Base-by-base conservation (phyloP, 2,113 vertebrate species). In the Phyllostomus discolor region DNA sequence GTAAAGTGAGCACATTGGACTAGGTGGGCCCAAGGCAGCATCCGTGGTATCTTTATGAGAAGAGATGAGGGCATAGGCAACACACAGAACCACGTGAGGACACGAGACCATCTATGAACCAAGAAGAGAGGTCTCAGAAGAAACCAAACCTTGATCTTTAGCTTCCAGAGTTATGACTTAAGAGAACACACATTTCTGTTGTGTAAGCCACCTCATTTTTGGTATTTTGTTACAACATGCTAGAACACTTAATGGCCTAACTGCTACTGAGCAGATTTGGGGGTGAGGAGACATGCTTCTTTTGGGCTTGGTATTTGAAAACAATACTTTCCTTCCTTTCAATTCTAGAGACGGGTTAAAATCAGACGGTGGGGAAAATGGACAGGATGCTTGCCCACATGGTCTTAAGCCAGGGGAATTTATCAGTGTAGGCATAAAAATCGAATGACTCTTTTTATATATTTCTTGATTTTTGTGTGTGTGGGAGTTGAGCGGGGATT, bases 271-370 rank as follows among this genome's bases (percentile, higher is more conserved):
- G 10, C 10, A 50, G 8, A 67, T 54, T 57, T 52, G 31, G 35
- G 33, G 33, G 7, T 33, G 6, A 76, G n/a, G 9, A 90, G 10
- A 7, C 72, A n/a, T 67, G 57, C 15, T 76, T 57, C 20, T 50
- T 75, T 78, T 84, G n/a, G 52, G 64, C 9, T 94, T 85, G 19
- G 81, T 9, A n/a, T 52, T 84, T 80, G n/a, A 88, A 92, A 96
- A 41, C 12, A 87, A 26, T 76, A 28, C 1, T 41, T 75, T 52
- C 54, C 11, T 96, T 73, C 26, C 22, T 38, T 85, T 73, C 52
- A 64, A 73, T 93, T 97, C 62, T 66, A 52, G 46, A 72, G 14
- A 16, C 35, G 54, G 10, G 1, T 83, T 69, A 64, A 70, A 83
- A 83, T 64, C 20, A 79, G 73, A 54, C 2, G 50, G 15, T 78